Evolutionary conservation across 1,140 invertebrate species (phyloP).

Genomic region (Polyergus mexicanus): DNA sequence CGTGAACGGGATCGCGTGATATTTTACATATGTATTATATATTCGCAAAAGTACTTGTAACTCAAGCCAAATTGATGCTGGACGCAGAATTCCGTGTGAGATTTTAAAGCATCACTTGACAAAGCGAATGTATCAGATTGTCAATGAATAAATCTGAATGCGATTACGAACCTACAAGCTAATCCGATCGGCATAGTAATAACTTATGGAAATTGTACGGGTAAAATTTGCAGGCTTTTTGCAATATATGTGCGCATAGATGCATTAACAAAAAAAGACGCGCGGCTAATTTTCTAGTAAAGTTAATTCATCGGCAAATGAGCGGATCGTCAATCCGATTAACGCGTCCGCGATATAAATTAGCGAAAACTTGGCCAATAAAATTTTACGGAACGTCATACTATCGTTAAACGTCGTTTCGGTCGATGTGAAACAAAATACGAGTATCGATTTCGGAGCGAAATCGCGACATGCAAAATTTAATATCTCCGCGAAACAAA

Average conservation of each 20-base stretch:
- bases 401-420: background rate
- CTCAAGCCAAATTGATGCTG: constrained; percentile 47
- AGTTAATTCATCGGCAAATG: constrained; percentile 64
- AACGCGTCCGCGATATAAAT: constrained; percentile 51
- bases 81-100: background rate
- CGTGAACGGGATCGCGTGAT: constrained; percentile 1
- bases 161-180: constrained; percentile 47
- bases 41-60: constrained; percentile 44
- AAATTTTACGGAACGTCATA: constrained; percentile 38
- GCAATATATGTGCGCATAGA: background rate
- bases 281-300: constrained; percentile 44
- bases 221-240: constrained; percentile 29
- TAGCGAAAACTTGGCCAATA: constrained; percentile 53
- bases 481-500: constrained; percentile 35
- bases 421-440: constrained; percentile 30
- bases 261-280: constrained; percentile 20
- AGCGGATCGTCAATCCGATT: constrained; percentile 48
- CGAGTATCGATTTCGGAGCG: constrained; percentile 25
- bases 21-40: constrained; percentile 27
- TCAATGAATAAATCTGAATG: constrained; percentile 66
- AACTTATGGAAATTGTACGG: constrained; percentile 62
- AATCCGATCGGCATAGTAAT: constrained; percentile 57
- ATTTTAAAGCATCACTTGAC: constrained; percentile 50
- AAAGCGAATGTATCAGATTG: constrained; percentile 50
- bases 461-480: constrained; percentile 34